Conservation (phyloP, 2,797 vertebrate species). For the Holocentrus rufus region DNA sequence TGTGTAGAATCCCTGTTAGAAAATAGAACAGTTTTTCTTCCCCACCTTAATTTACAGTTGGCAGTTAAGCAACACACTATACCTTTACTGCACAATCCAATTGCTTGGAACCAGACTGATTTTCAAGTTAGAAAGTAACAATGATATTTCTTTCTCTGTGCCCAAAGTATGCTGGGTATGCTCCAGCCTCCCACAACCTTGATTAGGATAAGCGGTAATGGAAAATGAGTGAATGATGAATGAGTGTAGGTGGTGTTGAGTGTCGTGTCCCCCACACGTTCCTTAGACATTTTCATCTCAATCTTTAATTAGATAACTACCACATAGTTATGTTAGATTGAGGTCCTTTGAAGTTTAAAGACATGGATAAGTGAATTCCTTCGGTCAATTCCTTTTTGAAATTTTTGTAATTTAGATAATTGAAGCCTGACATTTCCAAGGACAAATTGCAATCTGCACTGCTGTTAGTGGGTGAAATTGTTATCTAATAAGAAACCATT, state of each 20-base stretch:
- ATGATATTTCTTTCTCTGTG: constrained; percentile 61
- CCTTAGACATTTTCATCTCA: not conserved
- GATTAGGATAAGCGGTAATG: too few relatives aligned
- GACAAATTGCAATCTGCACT: not conserved
- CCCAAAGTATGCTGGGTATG: too few relatives aligned
- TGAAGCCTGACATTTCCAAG: not conserved
- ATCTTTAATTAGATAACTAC: constrained; percentile 33
- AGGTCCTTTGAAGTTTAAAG: constrained; percentile 18
- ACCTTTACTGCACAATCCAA: constrained; percentile 72
- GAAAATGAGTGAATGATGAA: too few relatives aligned
- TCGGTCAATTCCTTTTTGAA: constrained; percentile 2
- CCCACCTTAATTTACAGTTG: constrained; percentile 74
- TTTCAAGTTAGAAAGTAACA: constrained; percentile 74
- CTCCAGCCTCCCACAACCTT: too few relatives aligned
- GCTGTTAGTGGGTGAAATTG: not conserved
- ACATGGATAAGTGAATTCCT: constrained; percentile 5
- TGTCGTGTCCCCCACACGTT: constrained; percentile 8
- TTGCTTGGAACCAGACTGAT: constrained; percentile 70
- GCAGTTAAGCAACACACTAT: constrained; percentile 69
- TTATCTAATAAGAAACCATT: not conserved
- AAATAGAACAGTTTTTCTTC: constrained; percentile 74
- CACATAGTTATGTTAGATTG: constrained; percentile 1
- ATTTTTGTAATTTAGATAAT: constrained; percentile 18
- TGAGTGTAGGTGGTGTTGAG: constrained; percentile 1
- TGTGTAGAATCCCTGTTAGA: constrained; percentile 72